phyloP scores from a whole-genome alignment of 92 coral and sea anemone genomes.

The Galaxea fascicularis region DNA sequence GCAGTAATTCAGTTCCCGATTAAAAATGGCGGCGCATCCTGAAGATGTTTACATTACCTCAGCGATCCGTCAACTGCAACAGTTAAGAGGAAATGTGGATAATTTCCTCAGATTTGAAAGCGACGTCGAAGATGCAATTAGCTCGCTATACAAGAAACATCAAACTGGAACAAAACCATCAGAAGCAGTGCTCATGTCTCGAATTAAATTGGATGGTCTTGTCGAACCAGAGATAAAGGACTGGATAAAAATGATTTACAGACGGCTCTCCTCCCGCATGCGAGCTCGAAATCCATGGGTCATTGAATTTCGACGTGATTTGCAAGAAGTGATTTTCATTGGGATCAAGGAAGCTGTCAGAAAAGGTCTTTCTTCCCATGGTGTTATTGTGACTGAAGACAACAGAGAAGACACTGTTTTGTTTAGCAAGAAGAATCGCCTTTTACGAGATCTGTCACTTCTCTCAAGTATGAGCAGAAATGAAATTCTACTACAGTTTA shows the following conservation, averaged over 20 bases:
- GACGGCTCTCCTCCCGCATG: not conserved
- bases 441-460: slow-evolving; percentile 6
- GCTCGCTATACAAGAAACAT: not conserved
- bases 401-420: not conserved
- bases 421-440: slow-evolving; percentile 5
- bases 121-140: slow-evolving; percentile 5
- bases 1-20: not conserved
- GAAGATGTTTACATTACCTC: not conserved
- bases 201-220: not conserved
- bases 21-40: not conserved
- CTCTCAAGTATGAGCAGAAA: slow-evolving; percentile 1
- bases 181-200: not conserved
- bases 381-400: slow-evolving; percentile 11
- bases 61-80: not conserved
- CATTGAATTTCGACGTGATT: not conserved
- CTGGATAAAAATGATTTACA: not conserved
- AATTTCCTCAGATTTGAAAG: slow-evolving; percentile 3
- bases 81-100: not conserved
- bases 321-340: not conserved
- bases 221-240: slow-evolving; percentile 3
- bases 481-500: not conserved
- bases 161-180: slow-evolving; percentile 1
- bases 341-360: slow-evolving; percentile 2
- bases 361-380: not conserved
- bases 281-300: not conserved